Evolutionary conservation across 92 coral and sea anemone genomes (phyloP).

Genomic region (Actinernus sp.): DNA sequence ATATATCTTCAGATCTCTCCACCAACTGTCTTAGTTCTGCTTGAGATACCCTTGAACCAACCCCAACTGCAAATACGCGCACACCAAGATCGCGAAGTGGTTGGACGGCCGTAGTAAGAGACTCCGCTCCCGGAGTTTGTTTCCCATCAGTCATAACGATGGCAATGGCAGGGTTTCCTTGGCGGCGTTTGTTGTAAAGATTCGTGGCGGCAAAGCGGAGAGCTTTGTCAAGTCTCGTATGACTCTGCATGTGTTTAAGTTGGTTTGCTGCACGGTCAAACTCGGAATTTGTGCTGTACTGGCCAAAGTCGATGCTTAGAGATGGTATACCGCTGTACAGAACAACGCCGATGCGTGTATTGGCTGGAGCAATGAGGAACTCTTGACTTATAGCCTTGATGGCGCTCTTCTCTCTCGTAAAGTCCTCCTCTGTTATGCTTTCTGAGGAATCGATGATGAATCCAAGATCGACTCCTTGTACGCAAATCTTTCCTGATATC

Average conservation of each 20-base stretch:
- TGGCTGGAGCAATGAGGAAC: conserved; percentile 60
- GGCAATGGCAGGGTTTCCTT: conserved; percentile 75
- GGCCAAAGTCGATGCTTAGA: conserved; percentile 50
- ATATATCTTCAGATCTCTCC: conserved; percentile 55
- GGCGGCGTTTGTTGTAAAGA: conserved; percentile 65
- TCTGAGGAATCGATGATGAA: conserved; percentile 86
- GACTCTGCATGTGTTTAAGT: conserved; percentile 64
- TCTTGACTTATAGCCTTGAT: conserved; percentile 75
- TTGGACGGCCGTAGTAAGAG: conserved; percentile 69
- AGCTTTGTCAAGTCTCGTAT: conserved; percentile 83
- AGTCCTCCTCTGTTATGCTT: conserved; percentile 74
- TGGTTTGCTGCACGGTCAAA: conserved; percentile 71
- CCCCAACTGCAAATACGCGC: conserved; percentile 83
- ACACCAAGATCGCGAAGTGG: conserved; percentile 79
- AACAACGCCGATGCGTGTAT: conserved; percentile 77
- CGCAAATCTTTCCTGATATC: conserved; percentile 38
- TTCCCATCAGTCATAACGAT: conserved; percentile 84
- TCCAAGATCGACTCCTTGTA: conserved; percentile 72
- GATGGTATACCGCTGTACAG: conserved; percentile 75
- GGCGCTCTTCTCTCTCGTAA: conserved; percentile 66
- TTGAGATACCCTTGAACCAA: conserved; percentile 68
- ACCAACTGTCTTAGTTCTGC: conserved; percentile 55
- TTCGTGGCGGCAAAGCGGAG: conserved; percentile 73
- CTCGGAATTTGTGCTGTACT: conserved; percentile 22
- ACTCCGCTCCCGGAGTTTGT: conserved; percentile 73